These are phyloP conservation scores for Lasioglossum calceatum DNA, from an alignment of 2,888 invertebrate genomes.

Conservation along the genomic window DNA sequence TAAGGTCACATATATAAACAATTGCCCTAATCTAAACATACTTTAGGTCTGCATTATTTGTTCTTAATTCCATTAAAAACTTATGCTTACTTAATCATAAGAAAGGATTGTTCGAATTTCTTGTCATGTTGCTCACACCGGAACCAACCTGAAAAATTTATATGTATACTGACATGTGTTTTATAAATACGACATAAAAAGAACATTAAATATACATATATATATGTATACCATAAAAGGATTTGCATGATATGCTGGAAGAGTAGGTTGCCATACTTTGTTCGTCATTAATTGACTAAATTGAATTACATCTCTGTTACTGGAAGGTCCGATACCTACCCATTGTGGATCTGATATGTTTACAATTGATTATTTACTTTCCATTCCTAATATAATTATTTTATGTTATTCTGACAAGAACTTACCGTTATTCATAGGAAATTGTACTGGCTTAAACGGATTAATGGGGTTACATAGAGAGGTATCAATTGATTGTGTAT, in stretches of 20 bases:
- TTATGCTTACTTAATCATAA: slow-evolving; percentile 84
- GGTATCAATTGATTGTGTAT: slow-evolving; percentile 79
- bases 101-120: slow-evolving; percentile 87
- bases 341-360: slow-evolving; percentile 79
- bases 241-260: slow-evolving; percentile 83
- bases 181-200: slow-evolving; percentile 1
- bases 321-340: slow-evolving; percentile 78
- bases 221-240: slow-evolving; percentile 82
- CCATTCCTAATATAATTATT: slow-evolving; percentile 11
- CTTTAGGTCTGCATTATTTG: slow-evolving; percentile 78
- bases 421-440: slow-evolving; percentile 80
- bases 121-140: slow-evolving; percentile 79
- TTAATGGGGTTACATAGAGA: slow-evolving; percentile 79
- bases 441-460: slow-evolving; percentile 81
- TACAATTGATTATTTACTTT: slow-evolving; percentile 1
- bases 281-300: slow-evolving; percentile 82
- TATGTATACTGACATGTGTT: slow-evolving; percentile 5
- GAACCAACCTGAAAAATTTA: slow-evolving; percentile 78
- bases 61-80: slow-evolving; percentile 76
- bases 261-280: slow-evolving; percentile 83
- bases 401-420: slow-evolving; percentile 7
- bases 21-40: slow-evolving; percentile 79
- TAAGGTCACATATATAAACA: slow-evolving; percentile 80
- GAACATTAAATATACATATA: slow-evolving; percentile 62
- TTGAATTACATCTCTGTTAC: slow-evolving; percentile 81